phyloP scores from a whole-genome alignment of 2,888 invertebrate species.

The Nowickia ferox region DNA sequence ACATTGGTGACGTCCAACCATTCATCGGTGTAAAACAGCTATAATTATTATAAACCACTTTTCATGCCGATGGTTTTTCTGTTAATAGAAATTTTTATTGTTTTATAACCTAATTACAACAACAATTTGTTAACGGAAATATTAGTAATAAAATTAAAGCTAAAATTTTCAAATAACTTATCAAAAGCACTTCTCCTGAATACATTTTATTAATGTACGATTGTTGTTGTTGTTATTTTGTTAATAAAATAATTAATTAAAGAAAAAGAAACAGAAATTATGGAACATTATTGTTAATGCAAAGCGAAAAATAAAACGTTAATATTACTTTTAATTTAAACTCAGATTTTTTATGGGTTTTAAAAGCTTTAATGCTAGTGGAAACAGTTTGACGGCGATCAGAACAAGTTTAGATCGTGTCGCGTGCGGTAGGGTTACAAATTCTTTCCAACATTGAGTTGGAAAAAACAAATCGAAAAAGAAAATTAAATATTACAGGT shows the following conservation, averaged over 20 bases:
- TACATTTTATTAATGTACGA: neutral
- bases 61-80: conserved; percentile 6
- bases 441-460: conserved; percentile 18
- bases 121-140: conserved; percentile 9
- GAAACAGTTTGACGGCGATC: conserved; percentile 77
- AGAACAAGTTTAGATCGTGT: conserved; percentile 80
- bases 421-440: conserved; percentile 75
- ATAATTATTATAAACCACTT: neutral
- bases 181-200: conserved; percentile 11
- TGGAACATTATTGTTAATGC: conserved; percentile 56
- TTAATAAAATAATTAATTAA: conserved; percentile 49
- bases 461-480: neutral
- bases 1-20: neutral
- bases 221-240: conserved; percentile 35
- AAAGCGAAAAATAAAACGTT: neutral
- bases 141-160: conserved; percentile 10
- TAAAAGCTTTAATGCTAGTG: conserved; percentile 78
- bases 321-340: conserved; percentile 51
- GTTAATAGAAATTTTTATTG: conserved; percentile 13
- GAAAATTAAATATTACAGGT: neutral
- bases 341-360: conserved; percentile 20
- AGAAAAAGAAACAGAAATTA: conserved; percentile 32
- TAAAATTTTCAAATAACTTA: conserved; percentile 34
- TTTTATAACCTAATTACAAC: neutral
- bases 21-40: neutral